phyloP scores from a whole-genome alignment of 2,113 vertebrate genomes.

The Tretioscincus oriximinensis region DNA sequence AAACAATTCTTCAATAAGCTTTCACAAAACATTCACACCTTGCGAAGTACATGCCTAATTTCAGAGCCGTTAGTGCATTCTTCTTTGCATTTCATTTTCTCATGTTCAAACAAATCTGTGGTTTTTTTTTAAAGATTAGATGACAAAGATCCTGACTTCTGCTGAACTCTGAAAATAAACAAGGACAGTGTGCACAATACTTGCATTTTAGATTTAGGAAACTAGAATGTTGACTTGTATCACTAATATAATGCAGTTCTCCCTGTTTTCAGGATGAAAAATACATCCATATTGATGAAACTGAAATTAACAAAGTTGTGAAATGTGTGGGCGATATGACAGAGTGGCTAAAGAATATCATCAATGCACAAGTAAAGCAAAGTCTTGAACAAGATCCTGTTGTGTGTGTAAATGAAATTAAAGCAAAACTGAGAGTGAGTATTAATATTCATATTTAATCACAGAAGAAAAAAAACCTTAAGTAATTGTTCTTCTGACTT shows the following conservation, averaged over 20 bases:
- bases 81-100: no score
- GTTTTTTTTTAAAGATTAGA: no score
- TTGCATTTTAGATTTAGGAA: not conserved
- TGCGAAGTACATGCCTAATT: not conserved
- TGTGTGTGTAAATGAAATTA: constrained; percentile 85
- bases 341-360: constrained; percentile 92
- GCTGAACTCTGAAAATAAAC: no score
- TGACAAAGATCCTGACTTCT: no score
- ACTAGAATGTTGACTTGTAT: not conserved
- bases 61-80: not conserved
- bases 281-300: constrained; percentile 88
- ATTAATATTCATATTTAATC: not conserved
- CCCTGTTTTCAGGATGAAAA: constrained; percentile 82
- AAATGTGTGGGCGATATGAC: constrained; percentile 86
- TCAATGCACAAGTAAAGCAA: constrained; percentile 91
- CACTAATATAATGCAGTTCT: not conserved
- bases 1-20: not conserved
- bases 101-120: no score
- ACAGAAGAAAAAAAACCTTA: no score
- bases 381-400: constrained; percentile 83
- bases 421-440: constrained; percentile 88
- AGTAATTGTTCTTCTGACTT: not conserved
- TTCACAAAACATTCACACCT: not conserved
- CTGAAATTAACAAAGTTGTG: constrained; percentile 85
- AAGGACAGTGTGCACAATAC: no score